These are phyloP conservation scores for Empidonax alnorum DNA, from an alignment of 2,113 vertebrate genomes.

Conservation along the genomic window DNA sequence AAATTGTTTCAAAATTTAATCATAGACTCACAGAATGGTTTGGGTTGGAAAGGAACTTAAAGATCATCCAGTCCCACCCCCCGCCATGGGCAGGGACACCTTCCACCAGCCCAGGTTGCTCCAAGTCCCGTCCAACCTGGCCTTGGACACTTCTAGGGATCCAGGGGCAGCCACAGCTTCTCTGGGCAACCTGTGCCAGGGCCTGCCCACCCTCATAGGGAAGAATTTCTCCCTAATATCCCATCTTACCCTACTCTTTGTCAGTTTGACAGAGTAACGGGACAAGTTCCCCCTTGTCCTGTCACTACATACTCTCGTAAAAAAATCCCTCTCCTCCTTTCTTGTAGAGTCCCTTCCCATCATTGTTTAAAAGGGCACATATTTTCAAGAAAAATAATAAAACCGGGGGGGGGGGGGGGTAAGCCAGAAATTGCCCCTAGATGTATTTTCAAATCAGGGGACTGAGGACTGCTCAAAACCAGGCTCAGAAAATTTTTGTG, in stretches of 20 bases:
- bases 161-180: not conserved
- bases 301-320: not conserved
- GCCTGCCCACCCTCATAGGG: fast-evolving
- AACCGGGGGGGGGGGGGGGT: not conserved
- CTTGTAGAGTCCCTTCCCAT: not conserved
- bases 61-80: not conserved
- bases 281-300: not conserved
- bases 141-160: not conserved
- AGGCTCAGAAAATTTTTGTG: not conserved
- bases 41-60: not conserved
- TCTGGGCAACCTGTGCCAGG: not conserved
- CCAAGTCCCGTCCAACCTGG: not conserved
- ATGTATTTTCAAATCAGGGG: not conserved
- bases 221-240: fast-evolving
- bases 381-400: not conserved
- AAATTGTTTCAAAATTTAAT: not conserved
- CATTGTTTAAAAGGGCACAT: not conserved
- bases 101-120: fast-evolving
- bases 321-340: not conserved
- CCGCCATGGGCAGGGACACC: not conserved
- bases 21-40: not conserved
- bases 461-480: not conserved
- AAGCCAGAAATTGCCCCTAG: not conserved
- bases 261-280: not conserved
- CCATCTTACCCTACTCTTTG: not conserved